Conservation (phyloP, 2,113 vertebrate species). For the Scophthalmus maximus region DNA sequence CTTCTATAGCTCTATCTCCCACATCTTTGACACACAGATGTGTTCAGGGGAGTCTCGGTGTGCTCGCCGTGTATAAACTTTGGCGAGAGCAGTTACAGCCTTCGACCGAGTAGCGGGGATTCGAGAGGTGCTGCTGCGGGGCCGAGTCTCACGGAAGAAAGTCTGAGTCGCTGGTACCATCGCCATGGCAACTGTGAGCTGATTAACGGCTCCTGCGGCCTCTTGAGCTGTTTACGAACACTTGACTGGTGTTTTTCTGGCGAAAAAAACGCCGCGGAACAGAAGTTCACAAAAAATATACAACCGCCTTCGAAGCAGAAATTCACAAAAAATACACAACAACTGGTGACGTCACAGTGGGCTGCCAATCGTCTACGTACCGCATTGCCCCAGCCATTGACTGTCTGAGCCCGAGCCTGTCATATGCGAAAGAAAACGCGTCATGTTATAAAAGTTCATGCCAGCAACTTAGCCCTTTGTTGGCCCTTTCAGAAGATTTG, state of each 20-base stretch:
- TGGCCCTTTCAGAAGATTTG: too few relatives aligned
- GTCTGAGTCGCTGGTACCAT: background rate
- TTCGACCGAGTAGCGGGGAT: background rate
- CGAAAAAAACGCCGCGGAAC: too few relatives aligned
- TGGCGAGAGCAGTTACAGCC: background rate
- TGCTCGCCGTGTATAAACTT: background rate
- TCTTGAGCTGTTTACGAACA: background rate
- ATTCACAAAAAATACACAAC: too few relatives aligned
- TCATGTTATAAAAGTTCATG: too few relatives aligned
- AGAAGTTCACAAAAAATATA: too few relatives aligned
- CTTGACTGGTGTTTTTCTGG: background rate
- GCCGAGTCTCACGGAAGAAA: background rate
- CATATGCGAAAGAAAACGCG: too few relatives aligned
- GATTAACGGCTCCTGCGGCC: background rate
- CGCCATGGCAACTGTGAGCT: background rate
- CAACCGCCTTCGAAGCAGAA: too few relatives aligned
- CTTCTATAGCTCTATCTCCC: background rate
- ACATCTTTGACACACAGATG: background rate
- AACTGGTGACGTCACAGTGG: too few relatives aligned
- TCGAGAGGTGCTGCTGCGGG: background rate
- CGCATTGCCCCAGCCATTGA: too few relatives aligned
- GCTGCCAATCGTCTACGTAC: too few relatives aligned
- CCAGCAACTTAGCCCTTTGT: too few relatives aligned
- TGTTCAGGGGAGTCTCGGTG: background rate
- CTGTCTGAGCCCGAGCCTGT: too few relatives aligned